Evolutionary conservation across 2,113 vertebrate species (phyloP), one percentile per base, ranked within the genome.

Genomic region (Speoplatyrhinus poulsoni): DNA sequence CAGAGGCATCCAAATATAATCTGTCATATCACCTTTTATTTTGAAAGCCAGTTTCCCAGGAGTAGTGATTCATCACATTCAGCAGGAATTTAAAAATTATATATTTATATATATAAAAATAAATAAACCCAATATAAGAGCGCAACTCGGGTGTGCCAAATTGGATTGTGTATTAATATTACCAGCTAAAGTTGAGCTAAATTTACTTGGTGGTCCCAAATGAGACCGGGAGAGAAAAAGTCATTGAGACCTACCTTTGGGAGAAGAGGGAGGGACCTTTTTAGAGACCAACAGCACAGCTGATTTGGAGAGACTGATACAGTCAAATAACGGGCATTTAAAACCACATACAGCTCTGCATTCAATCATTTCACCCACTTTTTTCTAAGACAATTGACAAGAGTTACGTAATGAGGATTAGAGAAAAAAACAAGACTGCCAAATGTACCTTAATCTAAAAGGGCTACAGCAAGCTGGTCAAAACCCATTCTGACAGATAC

Each of bases 231-330:
- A 49, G 71, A 50, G 64, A 55, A 76, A 82, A 77, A 79, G 71
- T 72, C 75, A 80, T 63, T 75, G 60, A 79, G 73, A 93, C 91
- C 90, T 92, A 93, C 92, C 93, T 93, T 89, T 66, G 79, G 84
- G 64, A 82, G 84, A 83, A 62, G 49, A 33, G 49, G 69, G 69
- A 50, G 71, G 50, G 61, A 70, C 49, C 70, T 65, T 78, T 73
- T 68, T 69, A 62, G 55, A 76, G 60, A 65, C 69, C 67, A 65
- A 67, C 60, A 59, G 74, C 62, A 66, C 13, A 61, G 53, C 63
- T 71, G 84, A 81, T 57, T 73, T 75, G 69, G 59, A 70, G 60
- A 82, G 65, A 85, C 79, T 81, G 66, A 33, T 57, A 62, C 57
- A 70, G 10, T 59, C 53, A 70, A 68, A 67, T 59, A 47, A 61